phyloP scores from a whole-genome alignment of 37 sponge, comb jelly and placozoan genomes.

The Theonella swinhoei region DNA sequence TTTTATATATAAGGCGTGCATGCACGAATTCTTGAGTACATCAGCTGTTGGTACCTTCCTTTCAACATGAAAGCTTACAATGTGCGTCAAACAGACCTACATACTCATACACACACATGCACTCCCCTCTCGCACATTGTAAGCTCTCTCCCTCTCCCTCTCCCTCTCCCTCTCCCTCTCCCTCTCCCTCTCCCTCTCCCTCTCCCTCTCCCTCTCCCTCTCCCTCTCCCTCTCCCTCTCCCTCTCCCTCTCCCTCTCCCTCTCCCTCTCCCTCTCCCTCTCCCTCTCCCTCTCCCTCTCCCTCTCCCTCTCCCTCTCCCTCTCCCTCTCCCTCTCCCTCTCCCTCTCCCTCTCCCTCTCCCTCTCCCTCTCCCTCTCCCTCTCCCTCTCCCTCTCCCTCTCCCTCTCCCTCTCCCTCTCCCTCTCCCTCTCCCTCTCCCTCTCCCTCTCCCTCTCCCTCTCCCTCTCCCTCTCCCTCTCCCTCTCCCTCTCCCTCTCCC shows the following conservation, averaged over 20 bases:
- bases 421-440: neutral
- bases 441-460: neutral
- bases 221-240: neutral
- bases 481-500: neutral
- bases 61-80: too few species aligned
- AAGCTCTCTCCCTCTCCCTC: too few species aligned
- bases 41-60: too few species aligned
- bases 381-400: neutral
- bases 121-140: too few species aligned
- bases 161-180: slow-evolving; percentile 1
- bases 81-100: too few species aligned
- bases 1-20: too few species aligned
- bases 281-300: neutral
- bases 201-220: neutral
- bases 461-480: neutral
- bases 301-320: slow-evolving; percentile 17
- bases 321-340: slow-evolving; percentile 20
- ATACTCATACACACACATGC: too few species aligned
- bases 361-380: slow-evolving; percentile 18
- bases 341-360: slow-evolving; percentile 6
- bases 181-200: neutral
- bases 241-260: neutral
- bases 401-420: neutral
- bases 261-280: neutral
- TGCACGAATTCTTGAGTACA: too few species aligned